Conservation (phyloP, 2,888 invertebrate genomes). For the Epsilonema sp. region DNA sequence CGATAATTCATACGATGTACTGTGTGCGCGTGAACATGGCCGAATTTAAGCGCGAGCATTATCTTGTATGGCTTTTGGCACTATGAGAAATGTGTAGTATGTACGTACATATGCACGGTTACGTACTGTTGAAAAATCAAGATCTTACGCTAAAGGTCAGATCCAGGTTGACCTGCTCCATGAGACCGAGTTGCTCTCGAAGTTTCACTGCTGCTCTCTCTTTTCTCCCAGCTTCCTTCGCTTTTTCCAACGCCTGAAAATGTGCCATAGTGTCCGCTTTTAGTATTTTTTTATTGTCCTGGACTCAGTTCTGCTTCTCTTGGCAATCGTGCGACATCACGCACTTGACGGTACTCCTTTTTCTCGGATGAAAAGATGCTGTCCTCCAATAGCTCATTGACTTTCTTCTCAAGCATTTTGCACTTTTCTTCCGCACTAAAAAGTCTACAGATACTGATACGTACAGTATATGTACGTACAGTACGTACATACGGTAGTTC, state of each 20-base stretch:
- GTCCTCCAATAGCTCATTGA: slow-evolving; percentile 70
- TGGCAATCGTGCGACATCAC: slow-evolving; percentile 1
- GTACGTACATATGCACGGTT: too few relatives aligned
- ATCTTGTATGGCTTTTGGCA: too few relatives aligned
- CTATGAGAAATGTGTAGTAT: too few relatives aligned
- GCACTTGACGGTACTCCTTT: slow-evolving; percentile 41
- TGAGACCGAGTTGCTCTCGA: slow-evolving; percentile 65
- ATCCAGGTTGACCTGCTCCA: slow-evolving; percentile 78
- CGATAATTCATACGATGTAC: too few relatives aligned
- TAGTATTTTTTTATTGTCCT: too few relatives aligned
- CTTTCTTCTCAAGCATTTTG: slow-evolving; percentile 63
- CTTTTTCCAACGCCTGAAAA: slow-evolving; percentile 56
- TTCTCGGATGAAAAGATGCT: slow-evolving; percentile 52
- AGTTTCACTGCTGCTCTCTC: slow-evolving; percentile 70
- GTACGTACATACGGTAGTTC: background rate
- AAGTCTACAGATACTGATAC: too few relatives aligned
- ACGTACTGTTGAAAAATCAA: too few relatives aligned
- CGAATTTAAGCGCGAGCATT: too few relatives aligned
- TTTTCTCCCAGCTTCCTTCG: slow-evolving; percentile 83
- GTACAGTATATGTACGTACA: too few relatives aligned
- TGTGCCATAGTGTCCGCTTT: too few relatives aligned
- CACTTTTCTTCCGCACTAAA: slow-evolving; percentile 72
- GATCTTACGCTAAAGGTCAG: slow-evolving; percentile 75
- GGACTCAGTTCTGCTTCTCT: slow-evolving; percentile 12
- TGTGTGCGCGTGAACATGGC: too few relatives aligned